Conservation (phyloP, 2,113 vertebrate genomes). For the Malurus alboscapulatus region DNA sequence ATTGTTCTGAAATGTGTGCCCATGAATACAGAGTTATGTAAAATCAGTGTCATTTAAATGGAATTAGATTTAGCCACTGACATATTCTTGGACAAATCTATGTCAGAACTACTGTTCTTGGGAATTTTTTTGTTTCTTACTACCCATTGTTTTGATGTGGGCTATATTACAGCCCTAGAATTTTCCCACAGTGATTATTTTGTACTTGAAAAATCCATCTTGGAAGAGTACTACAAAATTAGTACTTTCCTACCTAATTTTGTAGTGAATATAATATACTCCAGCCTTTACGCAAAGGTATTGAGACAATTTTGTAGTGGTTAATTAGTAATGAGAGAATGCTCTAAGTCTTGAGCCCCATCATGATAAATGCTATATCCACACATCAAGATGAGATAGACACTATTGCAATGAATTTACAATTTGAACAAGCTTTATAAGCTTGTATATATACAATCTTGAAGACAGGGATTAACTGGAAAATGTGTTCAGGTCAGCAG, state of each 20-base stretch:
- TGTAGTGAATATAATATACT: neutral
- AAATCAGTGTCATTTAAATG: neutral
- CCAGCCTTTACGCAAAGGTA: neutral
- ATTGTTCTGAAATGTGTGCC: neutral
- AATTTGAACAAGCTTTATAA: neutral
- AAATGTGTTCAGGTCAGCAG: neutral
- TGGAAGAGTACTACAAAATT: neutral
- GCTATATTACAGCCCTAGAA: neutral
- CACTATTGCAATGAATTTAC: neutral
- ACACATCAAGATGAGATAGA: neutral
- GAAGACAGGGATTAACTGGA: neutral
- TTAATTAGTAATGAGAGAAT: conserved; percentile 15
- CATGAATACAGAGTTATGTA: neutral
- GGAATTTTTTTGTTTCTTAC: neutral
- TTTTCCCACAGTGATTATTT: neutral
- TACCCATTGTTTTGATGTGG: neutral
- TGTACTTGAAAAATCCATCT: neutral
- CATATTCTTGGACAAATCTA: neutral
- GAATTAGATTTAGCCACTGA: neutral
- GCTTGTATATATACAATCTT: neutral
- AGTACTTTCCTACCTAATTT: neutral
- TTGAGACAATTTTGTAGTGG: neutral
- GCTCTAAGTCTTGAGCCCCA: neutral
- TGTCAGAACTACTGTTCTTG: neutral
- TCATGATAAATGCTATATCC: neutral